These are phyloP conservation scores for Serrognathus titanus DNA, from an alignment of 2,888 invertebrate species.

Conservation along the genomic window DNA sequence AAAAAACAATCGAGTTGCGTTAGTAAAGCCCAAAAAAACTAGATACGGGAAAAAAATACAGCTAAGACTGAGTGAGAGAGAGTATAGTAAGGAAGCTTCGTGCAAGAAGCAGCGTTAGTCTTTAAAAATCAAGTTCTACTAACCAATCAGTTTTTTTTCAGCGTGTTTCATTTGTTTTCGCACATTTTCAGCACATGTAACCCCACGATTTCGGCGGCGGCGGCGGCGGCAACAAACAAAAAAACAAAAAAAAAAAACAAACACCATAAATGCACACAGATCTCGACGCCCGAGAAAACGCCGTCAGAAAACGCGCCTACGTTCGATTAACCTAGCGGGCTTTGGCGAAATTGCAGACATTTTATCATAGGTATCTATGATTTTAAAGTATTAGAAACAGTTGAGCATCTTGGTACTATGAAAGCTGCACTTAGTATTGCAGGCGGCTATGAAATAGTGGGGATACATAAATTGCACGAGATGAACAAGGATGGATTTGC, in stretches of 20 bases:
- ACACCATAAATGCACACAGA: constrained; percentile 4
- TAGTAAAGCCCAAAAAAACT: not conserved
- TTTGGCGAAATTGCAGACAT: constrained; percentile 15
- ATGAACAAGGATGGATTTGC: constrained; percentile 16
- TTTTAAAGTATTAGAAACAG: constrained; percentile 43
- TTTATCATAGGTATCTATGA: constrained; percentile 41
- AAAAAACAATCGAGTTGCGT: not conserved
- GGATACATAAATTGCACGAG: constrained; percentile 19
- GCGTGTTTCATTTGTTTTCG: constrained; percentile 19
- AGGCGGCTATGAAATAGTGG: constrained; percentile 30
- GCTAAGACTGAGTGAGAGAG: not conserved
- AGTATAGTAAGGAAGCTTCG: not conserved
- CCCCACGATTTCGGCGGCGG: constrained; percentile 7
- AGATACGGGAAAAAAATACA: not conserved
- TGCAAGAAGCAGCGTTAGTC: not conserved
- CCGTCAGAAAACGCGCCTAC: constrained; percentile 8
- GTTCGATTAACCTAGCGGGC: constrained; percentile 1
- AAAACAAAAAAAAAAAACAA: not conserved
- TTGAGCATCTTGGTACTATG: constrained; percentile 44
- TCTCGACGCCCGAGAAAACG: not conserved
- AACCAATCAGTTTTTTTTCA: constrained; percentile 20
- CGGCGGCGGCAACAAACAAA: too few relatives aligned
- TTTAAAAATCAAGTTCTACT: constrained; percentile 5
- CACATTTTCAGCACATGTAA: constrained; percentile 23
- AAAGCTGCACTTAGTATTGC: constrained; percentile 33